Percentiles rank a stretch among this genome's conserved stretches.
phyloP scores from a whole-genome alignment of 2,113 vertebrate genomes.

The Trogon melanurus region DNA sequence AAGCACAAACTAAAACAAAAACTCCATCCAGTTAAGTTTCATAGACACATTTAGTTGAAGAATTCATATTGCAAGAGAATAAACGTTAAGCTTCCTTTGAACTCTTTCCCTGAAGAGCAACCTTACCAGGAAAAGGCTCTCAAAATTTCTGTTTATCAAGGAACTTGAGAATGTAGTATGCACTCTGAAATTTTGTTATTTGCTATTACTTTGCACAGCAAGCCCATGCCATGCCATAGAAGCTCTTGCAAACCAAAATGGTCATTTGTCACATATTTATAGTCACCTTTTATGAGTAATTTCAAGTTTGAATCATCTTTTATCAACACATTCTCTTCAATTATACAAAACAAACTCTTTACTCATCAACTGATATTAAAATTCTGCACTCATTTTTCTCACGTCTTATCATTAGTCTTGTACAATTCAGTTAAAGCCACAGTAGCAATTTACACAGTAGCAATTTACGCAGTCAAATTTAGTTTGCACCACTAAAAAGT shows the following conservation, averaged over 20 bases:
- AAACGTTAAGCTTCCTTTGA: not conserved
- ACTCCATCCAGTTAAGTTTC: not conserved
- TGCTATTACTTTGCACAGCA: not conserved
- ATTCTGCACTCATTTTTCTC: not conserved
- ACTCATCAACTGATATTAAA: not conserved
- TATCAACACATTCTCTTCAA: not conserved
- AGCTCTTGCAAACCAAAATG: not conserved
- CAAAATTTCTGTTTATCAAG: not conserved
- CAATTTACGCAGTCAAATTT: not conserved
- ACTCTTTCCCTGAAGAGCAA: not conserved
- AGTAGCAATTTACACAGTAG: not conserved
- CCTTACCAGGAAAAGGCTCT: not conserved
- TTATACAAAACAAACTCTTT: not conserved
- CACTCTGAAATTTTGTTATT: not conserved
- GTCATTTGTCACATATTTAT: not conserved
- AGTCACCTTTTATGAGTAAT: not conserved
- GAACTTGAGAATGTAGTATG: not conserved
- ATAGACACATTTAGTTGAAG: not conserved
- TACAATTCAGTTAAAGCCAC: not conserved
- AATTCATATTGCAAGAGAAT: not conserved
- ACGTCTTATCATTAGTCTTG: not conserved
- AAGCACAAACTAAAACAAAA: not conserved
- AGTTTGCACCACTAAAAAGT: not conserved
- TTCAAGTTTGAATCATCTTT: not conserved
- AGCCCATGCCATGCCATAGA: not conserved